Conservation (phyloP, 2,797 vertebrate genomes). For the Florisuga fusca region DNA sequence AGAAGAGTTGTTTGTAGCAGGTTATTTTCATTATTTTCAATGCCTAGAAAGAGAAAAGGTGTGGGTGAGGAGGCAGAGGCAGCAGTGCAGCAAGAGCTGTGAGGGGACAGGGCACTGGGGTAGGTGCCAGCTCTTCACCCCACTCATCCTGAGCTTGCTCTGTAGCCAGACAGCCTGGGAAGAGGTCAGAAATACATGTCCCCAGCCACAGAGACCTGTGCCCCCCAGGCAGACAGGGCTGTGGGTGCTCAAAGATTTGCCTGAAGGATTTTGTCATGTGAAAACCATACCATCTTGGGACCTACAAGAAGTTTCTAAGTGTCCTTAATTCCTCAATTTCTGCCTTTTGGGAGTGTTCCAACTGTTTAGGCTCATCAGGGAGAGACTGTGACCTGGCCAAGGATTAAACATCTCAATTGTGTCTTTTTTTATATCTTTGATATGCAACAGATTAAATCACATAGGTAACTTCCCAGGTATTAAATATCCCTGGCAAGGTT, state of each 20-base stretch:
- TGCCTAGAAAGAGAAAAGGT: not conserved
- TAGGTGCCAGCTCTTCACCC: not conserved
- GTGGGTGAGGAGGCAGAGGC: not conserved
- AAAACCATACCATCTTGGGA: not conserved
- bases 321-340: not conserved
- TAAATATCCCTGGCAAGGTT: slow-evolving; percentile 15
- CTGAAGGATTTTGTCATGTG: slow-evolving; percentile 2
- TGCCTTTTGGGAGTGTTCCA: slow-evolving; percentile 20
- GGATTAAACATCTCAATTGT: not conserved
- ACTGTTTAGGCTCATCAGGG: not conserved
- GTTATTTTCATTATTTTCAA: not conserved
- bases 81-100: fast-evolving
- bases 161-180: not conserved
- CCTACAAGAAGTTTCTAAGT: slow-evolving; percentile 26
- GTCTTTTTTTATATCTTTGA: slow-evolving; percentile 20
- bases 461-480: slow-evolving; percentile 39
- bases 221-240: not conserved
- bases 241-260: not conserved
- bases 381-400: slow-evolving; percentile 28
- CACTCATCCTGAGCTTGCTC: not conserved
- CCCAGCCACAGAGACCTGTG: not conserved
- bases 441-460: slow-evolving; percentile 44
- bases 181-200: not conserved
- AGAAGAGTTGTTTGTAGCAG: not conserved
- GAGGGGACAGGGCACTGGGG: fast-evolving